These are phyloP conservation scores for Hybos culiciformis DNA, from an alignment of 2,888 invertebrate species.

Conservation along the genomic window DNA sequence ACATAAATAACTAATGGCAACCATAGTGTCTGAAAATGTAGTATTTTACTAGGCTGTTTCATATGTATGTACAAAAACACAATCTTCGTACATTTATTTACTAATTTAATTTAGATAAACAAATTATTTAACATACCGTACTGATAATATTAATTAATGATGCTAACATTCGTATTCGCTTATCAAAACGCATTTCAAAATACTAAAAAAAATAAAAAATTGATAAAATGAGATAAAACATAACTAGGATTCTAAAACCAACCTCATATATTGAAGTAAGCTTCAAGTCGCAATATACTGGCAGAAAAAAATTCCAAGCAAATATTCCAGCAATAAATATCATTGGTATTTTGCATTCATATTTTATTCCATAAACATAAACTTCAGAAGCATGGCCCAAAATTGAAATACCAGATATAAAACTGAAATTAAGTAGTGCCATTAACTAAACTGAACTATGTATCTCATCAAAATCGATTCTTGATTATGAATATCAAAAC, in stretches of 20 bases:
- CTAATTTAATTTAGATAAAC: too few relatives aligned
- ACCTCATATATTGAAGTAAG: conserved; percentile 69
- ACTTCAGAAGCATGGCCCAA: conserved; percentile 65
- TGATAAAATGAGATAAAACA: neutral
- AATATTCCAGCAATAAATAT: conserved; percentile 38
- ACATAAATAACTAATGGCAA: conserved; percentile 47
- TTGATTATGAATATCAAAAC: too few relatives aligned
- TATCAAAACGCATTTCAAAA: conserved; percentile 56
- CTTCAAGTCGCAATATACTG: conserved; percentile 48
- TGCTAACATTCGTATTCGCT: conserved; percentile 52
- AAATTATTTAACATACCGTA: conserved; percentile 42
- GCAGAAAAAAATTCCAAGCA: conserved; percentile 42
- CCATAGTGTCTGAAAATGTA: conserved; percentile 24
- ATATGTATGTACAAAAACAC: too few relatives aligned
- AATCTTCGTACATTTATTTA: too few relatives aligned
- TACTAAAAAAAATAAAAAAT: conserved; percentile 38
- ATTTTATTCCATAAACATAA: conserved; percentile 64
- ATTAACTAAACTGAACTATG: neutral
- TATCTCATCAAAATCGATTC: too few relatives aligned
- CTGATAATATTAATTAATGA: conserved; percentile 52
- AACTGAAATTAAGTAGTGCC: conserved; percentile 39
- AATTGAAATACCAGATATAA: conserved; percentile 61
- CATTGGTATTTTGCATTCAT: conserved; percentile 41
- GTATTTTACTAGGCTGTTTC: neutral
- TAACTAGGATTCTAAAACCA: conserved; percentile 16